Percentiles rank a stretch among this genome's conserved stretches.
Evolutionary conservation across 2,113 vertebrate species (phyloP).

Genomic region (Anolis carolinensis): DNA sequence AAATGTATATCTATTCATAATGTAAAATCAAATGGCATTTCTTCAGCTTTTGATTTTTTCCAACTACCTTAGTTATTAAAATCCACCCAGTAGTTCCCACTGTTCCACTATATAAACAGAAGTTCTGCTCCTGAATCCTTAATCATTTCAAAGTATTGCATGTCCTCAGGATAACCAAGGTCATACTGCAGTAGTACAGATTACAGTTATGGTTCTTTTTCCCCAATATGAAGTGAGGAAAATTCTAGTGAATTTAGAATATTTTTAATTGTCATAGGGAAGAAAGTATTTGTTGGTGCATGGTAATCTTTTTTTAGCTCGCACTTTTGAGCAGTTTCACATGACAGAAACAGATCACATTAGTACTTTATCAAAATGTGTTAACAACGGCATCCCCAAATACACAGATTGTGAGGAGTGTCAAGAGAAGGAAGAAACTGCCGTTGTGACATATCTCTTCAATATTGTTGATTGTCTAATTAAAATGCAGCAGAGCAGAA

Average conservation of each 20-base stretch:
- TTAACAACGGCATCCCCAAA: conserved; percentile 43
- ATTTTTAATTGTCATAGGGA: background rate
- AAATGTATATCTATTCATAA: background rate
- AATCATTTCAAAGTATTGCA: background rate
- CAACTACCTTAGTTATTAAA: background rate
- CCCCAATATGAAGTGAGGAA: conserved; percentile 27
- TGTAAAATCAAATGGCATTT: background rate
- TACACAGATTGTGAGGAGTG: conserved; percentile 49
- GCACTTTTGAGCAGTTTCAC: conserved; percentile 35
- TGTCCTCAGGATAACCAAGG: conserved; percentile 13
- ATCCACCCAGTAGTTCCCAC: background rate
- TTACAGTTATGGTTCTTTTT: background rate
- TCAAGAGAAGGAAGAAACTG: conserved; percentile 9
- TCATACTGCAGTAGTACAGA: background rate
- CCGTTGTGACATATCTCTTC: conserved; percentile 60
- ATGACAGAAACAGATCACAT: conserved; percentile 48
- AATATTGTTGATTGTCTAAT: conserved; percentile 75
- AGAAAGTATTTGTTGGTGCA: conserved; percentile 25
- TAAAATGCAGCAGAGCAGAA: conserved; percentile 76
- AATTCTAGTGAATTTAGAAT: conserved; percentile 14
- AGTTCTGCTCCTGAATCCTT: background rate
- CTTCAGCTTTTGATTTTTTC: background rate
- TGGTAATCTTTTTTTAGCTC: conserved; percentile 38
- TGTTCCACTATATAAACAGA: background rate
- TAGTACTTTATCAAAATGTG: conserved; percentile 43